These are phyloP conservation scores for Chunga burmeisteri DNA, from an alignment of 2,113 vertebrate species.

Conservation along the genomic window DNA sequence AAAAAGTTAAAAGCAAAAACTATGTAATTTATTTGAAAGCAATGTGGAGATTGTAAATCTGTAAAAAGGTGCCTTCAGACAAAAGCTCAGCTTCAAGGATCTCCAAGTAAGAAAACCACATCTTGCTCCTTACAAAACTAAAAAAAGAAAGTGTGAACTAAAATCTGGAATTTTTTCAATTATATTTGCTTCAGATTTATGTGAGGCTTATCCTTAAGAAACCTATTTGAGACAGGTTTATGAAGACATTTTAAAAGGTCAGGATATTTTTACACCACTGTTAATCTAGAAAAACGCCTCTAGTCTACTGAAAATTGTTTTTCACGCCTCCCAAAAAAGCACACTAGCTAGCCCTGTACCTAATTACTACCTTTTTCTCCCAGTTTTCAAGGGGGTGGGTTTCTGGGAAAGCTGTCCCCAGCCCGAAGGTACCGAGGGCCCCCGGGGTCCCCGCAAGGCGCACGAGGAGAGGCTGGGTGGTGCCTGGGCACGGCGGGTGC, in stretches of 20 bases:
- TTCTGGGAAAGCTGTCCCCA: neutral
- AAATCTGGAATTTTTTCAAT: neutral
- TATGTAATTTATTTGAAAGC: neutral
- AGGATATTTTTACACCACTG: neutral
- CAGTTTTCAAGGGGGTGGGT: neutral
- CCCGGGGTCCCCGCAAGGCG: neutral
- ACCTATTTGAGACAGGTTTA: neutral
- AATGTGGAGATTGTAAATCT: neutral
- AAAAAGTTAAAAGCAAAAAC: neutral
- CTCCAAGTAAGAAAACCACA: neutral
- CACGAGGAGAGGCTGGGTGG: neutral
- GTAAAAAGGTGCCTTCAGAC: neutral
- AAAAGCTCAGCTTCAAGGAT: neutral
- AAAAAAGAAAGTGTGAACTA: neutral
- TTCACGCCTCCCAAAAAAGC: neutral
- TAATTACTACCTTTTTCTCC: neutral
- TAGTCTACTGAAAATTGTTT: neutral
- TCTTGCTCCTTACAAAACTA: neutral
- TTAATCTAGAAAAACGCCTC: neutral
- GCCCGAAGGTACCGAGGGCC: fast-evolving
- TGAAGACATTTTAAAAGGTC: constrained; percentile 5
- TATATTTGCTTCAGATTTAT: neutral
- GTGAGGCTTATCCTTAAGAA: neutral
- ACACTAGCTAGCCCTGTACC: neutral
- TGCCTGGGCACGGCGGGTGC: neutral